Percentiles rank a stretch among this genome's conserved stretches.
Conservation (phyloP, 2,113 vertebrate genomes). For the Rhineura floridana region DNA sequence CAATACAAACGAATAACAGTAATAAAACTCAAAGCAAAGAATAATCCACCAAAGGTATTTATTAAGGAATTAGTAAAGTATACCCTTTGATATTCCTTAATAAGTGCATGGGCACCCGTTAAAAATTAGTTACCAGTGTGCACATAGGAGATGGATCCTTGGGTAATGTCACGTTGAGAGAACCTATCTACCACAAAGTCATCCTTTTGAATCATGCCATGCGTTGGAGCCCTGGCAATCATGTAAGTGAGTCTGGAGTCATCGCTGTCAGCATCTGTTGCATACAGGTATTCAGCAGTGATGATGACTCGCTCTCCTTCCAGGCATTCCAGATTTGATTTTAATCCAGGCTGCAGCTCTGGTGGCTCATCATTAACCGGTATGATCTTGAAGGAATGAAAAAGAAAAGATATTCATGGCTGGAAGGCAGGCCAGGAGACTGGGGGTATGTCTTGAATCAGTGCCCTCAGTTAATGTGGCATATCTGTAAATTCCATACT, state of each 20-base stretch:
- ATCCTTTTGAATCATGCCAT: conserved; percentile 66
- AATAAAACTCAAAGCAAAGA: background rate
- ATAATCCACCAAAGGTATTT: background rate
- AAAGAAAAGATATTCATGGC: background rate
- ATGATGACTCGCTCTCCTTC: conserved; percentile 69
- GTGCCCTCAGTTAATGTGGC: background rate
- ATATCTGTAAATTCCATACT: background rate
- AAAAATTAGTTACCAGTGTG: conserved; percentile 67
- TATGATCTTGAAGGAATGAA: conserved; percentile 56
- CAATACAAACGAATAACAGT: background rate
- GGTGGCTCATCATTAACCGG: conserved; percentile 71
- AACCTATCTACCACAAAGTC: conserved; percentile 70
- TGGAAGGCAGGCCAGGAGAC: background rate
- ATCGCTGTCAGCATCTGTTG: conserved; percentile 74
- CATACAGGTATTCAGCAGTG: conserved; percentile 67
- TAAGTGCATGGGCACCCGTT: background rate
- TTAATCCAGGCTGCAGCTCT: conserved; percentile 65
- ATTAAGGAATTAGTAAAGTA: background rate
- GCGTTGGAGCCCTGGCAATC: conserved; percentile 63
- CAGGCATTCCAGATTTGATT: conserved; percentile 60
- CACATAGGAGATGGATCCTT: conserved; percentile 72
- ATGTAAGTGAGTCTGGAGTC: conserved; percentile 68
- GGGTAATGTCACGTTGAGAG: conserved; percentile 75
- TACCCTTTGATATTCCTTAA: no score
- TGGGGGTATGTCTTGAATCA: background rate